A percentile compares a stretch with the other conserved stretches of the same genome.
Conservation (phyloP, 2,888 invertebrate species). For the Stenichneumon culpator region DNA sequence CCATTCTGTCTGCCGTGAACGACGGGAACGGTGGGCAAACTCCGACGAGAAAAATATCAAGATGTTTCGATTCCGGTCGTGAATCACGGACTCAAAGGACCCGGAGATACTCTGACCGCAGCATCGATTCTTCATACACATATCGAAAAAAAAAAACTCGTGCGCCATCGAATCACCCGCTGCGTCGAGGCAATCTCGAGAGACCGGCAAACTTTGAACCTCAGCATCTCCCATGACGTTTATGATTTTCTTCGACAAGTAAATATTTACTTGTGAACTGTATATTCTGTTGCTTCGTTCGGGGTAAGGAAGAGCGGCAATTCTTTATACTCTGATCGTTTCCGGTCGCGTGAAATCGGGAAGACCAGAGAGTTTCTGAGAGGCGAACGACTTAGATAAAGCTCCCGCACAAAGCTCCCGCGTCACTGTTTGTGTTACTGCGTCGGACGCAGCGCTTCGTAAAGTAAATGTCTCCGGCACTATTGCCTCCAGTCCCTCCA, state of each 20-base stretch:
- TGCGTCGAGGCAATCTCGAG: not conserved
- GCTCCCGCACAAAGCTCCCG: not conserved
- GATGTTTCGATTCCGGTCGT: slow-evolving; percentile 1
- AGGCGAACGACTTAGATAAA: not conserved
- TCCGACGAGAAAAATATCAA: slow-evolving; percentile 11
- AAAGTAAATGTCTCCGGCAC: slow-evolving; percentile 1
- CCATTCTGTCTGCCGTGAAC: not conserved
- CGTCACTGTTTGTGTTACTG: slow-evolving; percentile 24
- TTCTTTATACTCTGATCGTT: not conserved
- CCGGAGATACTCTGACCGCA: slow-evolving; percentile 12
- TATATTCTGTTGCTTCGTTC: slow-evolving; percentile 9
- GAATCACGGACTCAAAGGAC: slow-evolving; percentile 5
- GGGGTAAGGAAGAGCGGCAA: not conserved
- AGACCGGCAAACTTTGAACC: slow-evolving; percentile 31
- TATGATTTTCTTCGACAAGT: slow-evolving; percentile 48
- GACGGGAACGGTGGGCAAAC: not conserved
- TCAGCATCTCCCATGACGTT: slow-evolving; percentile 31
- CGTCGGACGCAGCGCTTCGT: slow-evolving; percentile 3
- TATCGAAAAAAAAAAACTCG: not conserved
- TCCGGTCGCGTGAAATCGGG: slow-evolving; percentile 28
- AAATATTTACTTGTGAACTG: slow-evolving; percentile 46
- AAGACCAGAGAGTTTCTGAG: slow-evolving; percentile 11
- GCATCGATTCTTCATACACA: not conserved
- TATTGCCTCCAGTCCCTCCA: not conserved
- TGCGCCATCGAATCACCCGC: slow-evolving; percentile 1